These are phyloP conservation scores for Cinara cedri DNA, from an alignment of 2,888 invertebrate species.

Conservation along the genomic window DNA sequence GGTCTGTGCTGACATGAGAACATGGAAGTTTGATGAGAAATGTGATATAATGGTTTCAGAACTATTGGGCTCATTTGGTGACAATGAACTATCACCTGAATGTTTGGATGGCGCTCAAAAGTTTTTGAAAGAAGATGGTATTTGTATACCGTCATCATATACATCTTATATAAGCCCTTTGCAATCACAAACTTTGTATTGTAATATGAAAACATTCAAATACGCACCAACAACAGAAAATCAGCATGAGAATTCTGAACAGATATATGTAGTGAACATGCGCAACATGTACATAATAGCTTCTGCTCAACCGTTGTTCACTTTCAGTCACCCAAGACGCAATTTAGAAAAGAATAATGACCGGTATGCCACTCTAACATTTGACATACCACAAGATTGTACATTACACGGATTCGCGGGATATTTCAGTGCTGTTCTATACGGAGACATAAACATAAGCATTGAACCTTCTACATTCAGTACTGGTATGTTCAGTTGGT, in stretches of 20 bases:
- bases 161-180: constrained; percentile 91
- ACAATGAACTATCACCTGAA: constrained; percentile 98
- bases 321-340: constrained; percentile 88
- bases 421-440: constrained; percentile 89
- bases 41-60: constrained; percentile 97
- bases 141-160: constrained; percentile 89
- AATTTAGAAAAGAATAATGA: constrained; percentile 71
- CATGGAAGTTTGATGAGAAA: constrained; percentile 78
- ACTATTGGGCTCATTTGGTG: constrained; percentile 95
- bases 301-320: constrained; percentile 77
- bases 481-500: constrained; percentile 96
- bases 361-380: constrained; percentile 73
- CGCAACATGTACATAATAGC: constrained; percentile 83
- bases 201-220: constrained; percentile 67
- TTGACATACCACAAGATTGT: constrained; percentile 75
- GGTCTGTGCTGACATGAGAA: constrained; percentile 85
- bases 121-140: constrained; percentile 82
- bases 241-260: constrained; percentile 67
- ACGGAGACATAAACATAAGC: constrained; percentile 83
- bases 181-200: constrained; percentile 86
- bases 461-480: constrained; percentile 90
- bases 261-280: constrained; percentile 90
- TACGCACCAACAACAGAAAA: constrained; percentile 34
- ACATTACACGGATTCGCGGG: constrained; percentile 94
- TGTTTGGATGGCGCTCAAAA: constrained; percentile 93